A percentile compares a stretch with the other conserved stretches of the same genome.
Evolutionary conservation across 2,113 vertebrate genomes (phyloP).

Genomic region (Eulemur macaco): DNA sequence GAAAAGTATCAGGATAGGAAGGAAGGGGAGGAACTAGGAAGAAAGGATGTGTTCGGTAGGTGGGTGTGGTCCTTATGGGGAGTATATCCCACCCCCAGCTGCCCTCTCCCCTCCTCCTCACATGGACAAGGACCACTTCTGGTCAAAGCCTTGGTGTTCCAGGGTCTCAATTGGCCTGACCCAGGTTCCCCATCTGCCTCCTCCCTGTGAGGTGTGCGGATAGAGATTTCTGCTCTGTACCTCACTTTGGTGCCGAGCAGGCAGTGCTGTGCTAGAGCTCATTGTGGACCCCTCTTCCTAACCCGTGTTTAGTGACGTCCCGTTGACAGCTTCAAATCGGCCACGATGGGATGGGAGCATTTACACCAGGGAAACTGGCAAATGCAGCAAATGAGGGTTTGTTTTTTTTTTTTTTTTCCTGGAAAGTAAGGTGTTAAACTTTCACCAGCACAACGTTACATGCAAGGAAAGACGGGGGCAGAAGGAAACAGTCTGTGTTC

Average conservation of each 20-base stretch:
- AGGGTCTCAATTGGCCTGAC: neutral
- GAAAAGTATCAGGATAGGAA: too few species aligned
- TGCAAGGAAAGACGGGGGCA: fast-evolving
- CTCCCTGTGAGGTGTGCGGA: fast-evolving
- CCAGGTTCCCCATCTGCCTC: neutral
- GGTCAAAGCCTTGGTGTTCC: neutral
- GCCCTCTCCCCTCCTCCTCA: neutral
- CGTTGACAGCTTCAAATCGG: neutral
- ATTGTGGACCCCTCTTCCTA: neutral
- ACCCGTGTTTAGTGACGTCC: fast-evolving
- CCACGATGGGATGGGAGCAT: neutral
- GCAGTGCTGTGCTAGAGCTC: neutral
- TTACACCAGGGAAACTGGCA: neutral
- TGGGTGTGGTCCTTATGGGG: neutral
- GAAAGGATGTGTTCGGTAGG: neutral
- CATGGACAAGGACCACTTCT: too few species aligned
- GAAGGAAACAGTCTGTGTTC: too few species aligned
- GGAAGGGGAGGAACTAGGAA: too few species aligned
- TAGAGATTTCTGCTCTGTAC: neutral
- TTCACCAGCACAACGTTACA: fast-evolving
- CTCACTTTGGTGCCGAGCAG: neutral
- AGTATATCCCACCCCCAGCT: neutral
- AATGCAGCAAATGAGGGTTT: neutral
- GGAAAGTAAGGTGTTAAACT: neutral
- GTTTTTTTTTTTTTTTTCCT: neutral